These are phyloP conservation scores for Holcopasites calliopsidis DNA, from an alignment of 1,140 invertebrate genomes.

Conservation along the genomic window DNA sequence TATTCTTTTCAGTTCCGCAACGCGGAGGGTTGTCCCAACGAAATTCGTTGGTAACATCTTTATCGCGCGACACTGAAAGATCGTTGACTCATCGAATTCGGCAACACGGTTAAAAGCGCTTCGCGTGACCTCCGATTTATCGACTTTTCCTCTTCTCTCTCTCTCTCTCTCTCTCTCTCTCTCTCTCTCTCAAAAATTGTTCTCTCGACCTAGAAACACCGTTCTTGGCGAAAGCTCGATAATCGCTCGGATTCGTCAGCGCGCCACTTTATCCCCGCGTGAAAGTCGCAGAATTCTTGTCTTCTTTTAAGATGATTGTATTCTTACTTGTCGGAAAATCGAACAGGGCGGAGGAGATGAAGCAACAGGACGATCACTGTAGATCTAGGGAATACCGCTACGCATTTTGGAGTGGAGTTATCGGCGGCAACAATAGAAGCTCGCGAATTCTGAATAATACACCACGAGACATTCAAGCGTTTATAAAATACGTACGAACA, in stretches of 20 bases:
- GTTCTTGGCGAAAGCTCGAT: not conserved
- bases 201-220: slow-evolving; percentile 13
- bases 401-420: slow-evolving; percentile 23
- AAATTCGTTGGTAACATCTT: too few species aligned
- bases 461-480: not conserved
- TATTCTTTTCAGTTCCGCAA: too few species aligned
- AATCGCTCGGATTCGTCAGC: slow-evolving; percentile 3
- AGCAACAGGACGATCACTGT: too few species aligned
- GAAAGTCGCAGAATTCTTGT: not conserved
- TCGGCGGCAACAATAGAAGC: not conserved
- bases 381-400: too few species aligned
- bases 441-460: not conserved
- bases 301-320: not conserved
- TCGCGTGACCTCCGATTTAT: not conserved
- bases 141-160: not conserved
- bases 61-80: not conserved
- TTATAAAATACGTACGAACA: not conserved
- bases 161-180: slow-evolving; percentile 3
- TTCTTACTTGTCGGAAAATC: not conserved
- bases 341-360: too few species aligned
- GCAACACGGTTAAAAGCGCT: not conserved
- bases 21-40: too few species aligned
- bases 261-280: not conserved
- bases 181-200: not conserved
- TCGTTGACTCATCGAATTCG: not conserved